These are phyloP conservation scores for Trachelus stipa DNA, from an alignment of 2,888 invertebrate genomes.

Conservation along the genomic window DNA sequence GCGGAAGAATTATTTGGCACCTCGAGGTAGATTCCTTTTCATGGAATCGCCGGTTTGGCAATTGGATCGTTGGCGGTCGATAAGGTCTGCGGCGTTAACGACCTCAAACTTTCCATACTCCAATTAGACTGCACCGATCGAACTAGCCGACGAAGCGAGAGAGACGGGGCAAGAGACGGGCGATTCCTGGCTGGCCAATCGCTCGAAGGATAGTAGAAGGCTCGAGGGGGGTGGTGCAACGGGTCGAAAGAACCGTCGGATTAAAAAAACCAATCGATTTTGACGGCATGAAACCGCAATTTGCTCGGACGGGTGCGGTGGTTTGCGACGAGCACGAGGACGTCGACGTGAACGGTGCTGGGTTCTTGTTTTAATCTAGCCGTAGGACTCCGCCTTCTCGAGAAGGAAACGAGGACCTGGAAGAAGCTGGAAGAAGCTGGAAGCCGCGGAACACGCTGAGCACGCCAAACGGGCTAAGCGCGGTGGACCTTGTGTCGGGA, in stretches of 20 bases:
- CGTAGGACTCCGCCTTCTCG: too few relatives aligned
- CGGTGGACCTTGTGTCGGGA: background rate
- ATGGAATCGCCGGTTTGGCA: too few relatives aligned
- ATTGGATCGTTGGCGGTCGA: conserved; percentile 25
- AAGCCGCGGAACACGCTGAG: too few relatives aligned
- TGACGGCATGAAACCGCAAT: conserved; percentile 47
- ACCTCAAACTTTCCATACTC: conserved; percentile 60
- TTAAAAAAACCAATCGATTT: conserved; percentile 43
- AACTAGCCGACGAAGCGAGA: conserved; percentile 12
- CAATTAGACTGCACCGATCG: conserved; percentile 46
- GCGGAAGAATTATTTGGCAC: too few relatives aligned
- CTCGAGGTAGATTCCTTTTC: too few relatives aligned
- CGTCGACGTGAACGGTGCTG: conserved; percentile 14
- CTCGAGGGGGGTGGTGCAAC: too few relatives aligned
- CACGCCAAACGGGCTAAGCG: too few relatives aligned
- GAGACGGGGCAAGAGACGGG: conserved; percentile 9
- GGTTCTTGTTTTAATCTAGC: conserved; percentile 15
- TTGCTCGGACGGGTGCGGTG: background rate
- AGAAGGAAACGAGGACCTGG: too few relatives aligned
- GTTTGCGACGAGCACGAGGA: conserved; percentile 5
- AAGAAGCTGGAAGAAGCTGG: too few relatives aligned
- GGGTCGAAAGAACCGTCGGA: background rate
- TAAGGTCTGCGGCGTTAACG: conserved; percentile 57
- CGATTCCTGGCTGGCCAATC: too few relatives aligned
- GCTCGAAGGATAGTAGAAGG: too few relatives aligned